Evolutionary conservation across 2,113 vertebrate species (phyloP).

Genomic region (Tretioscincus oriximinensis): DNA sequence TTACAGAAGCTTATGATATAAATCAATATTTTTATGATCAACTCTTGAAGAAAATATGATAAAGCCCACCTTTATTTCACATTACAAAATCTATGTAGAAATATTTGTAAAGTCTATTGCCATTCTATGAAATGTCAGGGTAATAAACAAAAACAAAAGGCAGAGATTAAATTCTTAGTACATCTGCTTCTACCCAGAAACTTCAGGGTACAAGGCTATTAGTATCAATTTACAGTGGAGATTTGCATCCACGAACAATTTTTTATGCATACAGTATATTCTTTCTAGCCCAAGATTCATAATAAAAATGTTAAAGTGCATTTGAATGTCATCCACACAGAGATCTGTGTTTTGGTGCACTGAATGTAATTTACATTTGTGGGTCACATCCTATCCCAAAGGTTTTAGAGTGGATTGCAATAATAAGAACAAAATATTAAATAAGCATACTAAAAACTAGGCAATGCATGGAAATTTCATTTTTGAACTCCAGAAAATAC

Average conservation of each 20-base stretch:
- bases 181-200: too few relatives aligned
- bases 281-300: not conserved
- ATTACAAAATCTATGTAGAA: conserved; percentile 57
- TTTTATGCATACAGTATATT: not conserved
- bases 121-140: too few relatives aligned
- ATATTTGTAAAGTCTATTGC: conserved; percentile 17
- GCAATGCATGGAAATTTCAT: too few relatives aligned
- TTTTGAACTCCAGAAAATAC: too few relatives aligned
- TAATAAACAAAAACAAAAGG: too few relatives aligned
- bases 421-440: too few relatives aligned
- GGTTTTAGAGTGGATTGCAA: too few relatives aligned
- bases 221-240: not conserved
- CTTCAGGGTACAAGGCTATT: too few relatives aligned
- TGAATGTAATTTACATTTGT: not conserved
- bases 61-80: conserved; percentile 46
- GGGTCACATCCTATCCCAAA: too few relatives aligned
- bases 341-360: not conserved
- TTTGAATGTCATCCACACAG: not conserved
- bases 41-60: conserved; percentile 62
- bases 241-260: not conserved
- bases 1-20: conserved; percentile 62
- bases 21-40: conserved; percentile 69
- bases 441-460: too few relatives aligned
- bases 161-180: too few relatives aligned
- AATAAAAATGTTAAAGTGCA: not conserved